phyloP scores from a whole-genome alignment of 2,888 invertebrate species.

The Rhopalosiphum nymphaeae region DNA sequence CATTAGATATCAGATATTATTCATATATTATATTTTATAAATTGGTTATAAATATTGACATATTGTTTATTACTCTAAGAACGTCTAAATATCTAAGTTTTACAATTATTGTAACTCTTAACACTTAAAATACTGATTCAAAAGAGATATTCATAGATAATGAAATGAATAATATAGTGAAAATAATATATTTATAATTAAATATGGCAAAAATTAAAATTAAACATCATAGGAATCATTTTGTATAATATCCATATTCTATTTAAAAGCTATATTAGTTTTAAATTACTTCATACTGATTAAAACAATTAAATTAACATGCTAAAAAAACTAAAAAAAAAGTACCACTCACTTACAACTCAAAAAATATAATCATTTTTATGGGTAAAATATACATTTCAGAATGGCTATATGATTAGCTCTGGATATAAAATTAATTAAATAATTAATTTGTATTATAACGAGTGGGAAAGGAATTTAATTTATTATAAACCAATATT shows the following conservation, averaged over 20 bases:
- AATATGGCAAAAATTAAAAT: constrained; percentile 26
- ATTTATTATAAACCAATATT: neutral
- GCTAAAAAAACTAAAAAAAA: constrained; percentile 54
- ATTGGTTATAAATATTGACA: neutral
- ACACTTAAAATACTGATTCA: neutral
- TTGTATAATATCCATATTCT: neutral
- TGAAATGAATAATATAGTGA: neutral
- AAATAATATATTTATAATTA: neutral
- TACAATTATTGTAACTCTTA: constrained; percentile 14
- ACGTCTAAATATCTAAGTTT: constrained; percentile 16
- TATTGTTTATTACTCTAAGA: neutral
- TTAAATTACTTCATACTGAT: constrained; percentile 46
- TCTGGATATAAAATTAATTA: constrained; percentile 54
- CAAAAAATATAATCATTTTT: constrained; percentile 57
- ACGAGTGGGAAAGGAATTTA: neutral
- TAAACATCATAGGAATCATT: constrained; percentile 24
- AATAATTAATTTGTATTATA: neutral
- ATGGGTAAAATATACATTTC: constrained; percentile 60
- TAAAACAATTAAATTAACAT: constrained; percentile 59
- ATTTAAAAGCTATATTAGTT: constrained; percentile 44
- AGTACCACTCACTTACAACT: constrained; percentile 52
- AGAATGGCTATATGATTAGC: constrained; percentile 58
- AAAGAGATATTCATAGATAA: neutral
- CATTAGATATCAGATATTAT: neutral
- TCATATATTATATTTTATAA: neutral